phyloP scores from a whole-genome alignment of 2,113 vertebrate genomes.

The Cinclus cinclus region DNA sequence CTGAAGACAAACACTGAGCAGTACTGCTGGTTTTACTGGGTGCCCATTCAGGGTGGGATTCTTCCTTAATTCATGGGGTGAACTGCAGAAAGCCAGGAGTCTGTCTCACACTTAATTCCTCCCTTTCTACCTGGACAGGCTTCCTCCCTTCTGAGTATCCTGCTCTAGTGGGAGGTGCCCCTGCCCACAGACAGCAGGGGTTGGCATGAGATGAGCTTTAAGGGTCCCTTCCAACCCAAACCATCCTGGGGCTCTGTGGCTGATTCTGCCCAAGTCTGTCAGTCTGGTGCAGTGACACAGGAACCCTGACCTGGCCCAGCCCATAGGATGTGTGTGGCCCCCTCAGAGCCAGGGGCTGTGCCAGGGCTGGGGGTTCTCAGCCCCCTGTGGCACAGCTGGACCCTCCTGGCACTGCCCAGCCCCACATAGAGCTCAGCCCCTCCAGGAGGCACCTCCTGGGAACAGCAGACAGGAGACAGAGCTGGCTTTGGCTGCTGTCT shows the following conservation, averaged over 20 bases:
- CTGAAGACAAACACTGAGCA: not conserved
- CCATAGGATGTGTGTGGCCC: not conserved
- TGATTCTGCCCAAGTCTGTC: not conserved
- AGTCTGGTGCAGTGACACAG: not conserved
- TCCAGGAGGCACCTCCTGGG: not conserved
- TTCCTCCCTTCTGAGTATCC: not conserved
- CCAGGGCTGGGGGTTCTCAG: not conserved
- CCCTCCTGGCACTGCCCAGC: not conserved
- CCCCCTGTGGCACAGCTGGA: not conserved
- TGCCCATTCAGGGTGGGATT: not conserved
- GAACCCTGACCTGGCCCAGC: not conserved
- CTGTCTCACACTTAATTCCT: not conserved
- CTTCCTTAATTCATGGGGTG: not conserved
- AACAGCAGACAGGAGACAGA: not conserved
- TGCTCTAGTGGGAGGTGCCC: not conserved
- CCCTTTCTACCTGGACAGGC: not conserved
- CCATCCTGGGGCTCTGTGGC: not conserved
- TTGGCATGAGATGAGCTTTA: not conserved
- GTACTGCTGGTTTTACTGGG: accelerated
- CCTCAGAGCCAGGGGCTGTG: not conserved
- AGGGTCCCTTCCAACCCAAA: not conserved
- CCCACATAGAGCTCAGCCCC: accelerated
- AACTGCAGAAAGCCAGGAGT: not conserved
- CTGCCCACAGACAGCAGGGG: not conserved
- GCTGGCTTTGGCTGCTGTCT: not conserved